Evolutionary conservation across 2,888 invertebrate genomes (phyloP), one percentile per base, ranked within the genome.

Genomic region (Pollenia angustigena): DNA sequence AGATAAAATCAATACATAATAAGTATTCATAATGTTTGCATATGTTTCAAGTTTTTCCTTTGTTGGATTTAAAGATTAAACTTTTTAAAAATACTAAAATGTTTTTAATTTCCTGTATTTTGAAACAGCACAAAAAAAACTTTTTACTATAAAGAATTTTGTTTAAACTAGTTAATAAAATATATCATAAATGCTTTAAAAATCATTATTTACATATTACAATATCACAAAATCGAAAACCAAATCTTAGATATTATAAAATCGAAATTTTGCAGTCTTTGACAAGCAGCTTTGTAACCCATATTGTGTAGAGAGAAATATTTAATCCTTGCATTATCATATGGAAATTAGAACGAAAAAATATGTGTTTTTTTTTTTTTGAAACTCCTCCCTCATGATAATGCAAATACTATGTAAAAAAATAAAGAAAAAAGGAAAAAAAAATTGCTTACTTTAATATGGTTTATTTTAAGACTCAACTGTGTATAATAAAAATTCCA

Each of bases 391-490:
- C 62, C 62, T 4, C 62, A 40, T 62, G n/a, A 62, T 62, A 42
- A 62, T 62, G 62, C 42, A 62, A 62, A 62, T 42, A 4, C 44
- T 42, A 62, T 62, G 16, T 40, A 23, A 56, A 23, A 23, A 60
- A 60, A 60, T 8, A 10, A 40, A 4, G n/a, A n/a, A 16, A 42
- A 42, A 62, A 10, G 42, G 6, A 9, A 18, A 62, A 42, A 62
- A 62, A 60, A 60, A 7, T 42, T 11, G 42, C 16, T 52, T 40
- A 54, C 80, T 80, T 62, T 50, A 56, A 58, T 71, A 62, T 40
- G 79, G 79, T 80, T 80, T 80, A 80, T 32, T 80, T 80, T 80
- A 71, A 80, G 62, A 52, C 79, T 80, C 79, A 80, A 71, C 71
- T 80, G 62, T 52, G 79, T 71, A 60, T 44, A 62, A 71, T 50